Conservation (phyloP, 2,113 vertebrate genomes). For the Pseudorectes ferrugineus region DNA sequence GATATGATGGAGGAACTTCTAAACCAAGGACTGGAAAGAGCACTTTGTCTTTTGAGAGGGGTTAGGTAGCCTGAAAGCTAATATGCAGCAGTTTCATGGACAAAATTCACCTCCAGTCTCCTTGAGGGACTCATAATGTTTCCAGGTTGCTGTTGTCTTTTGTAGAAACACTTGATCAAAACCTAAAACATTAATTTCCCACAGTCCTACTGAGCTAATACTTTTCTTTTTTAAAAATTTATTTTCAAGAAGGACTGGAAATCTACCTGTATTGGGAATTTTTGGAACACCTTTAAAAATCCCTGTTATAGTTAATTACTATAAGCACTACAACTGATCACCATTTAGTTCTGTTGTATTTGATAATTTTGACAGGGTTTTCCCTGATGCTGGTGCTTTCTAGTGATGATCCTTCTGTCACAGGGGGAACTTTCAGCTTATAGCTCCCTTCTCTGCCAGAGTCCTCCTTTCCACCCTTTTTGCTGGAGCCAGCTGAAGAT, state of each 20-base stretch:
- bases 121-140: neutral
- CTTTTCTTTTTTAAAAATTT: neutral
- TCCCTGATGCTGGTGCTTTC: neutral
- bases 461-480: neutral
- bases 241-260: neutral
- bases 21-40: neutral
- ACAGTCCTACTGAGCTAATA: neutral
- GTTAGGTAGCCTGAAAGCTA: neutral
- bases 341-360: neutral
- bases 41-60: rapidly evolving
- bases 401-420: neutral
- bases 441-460: neutral
- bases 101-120: neutral
- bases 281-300: neutral
- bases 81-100: neutral
- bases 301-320: neutral
- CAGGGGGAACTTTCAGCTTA: neutral
- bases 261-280: neutral
- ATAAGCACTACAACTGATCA: neutral
- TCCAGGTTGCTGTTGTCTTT: neutral
- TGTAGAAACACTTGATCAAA: neutral
- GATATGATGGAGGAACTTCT: neutral
- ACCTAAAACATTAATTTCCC: neutral
- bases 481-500: neutral
- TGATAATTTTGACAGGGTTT: neutral